These are phyloP conservation scores for Chorisops tibialis DNA, from an alignment of 2,888 invertebrate species.

Conservation along the genomic window DNA sequence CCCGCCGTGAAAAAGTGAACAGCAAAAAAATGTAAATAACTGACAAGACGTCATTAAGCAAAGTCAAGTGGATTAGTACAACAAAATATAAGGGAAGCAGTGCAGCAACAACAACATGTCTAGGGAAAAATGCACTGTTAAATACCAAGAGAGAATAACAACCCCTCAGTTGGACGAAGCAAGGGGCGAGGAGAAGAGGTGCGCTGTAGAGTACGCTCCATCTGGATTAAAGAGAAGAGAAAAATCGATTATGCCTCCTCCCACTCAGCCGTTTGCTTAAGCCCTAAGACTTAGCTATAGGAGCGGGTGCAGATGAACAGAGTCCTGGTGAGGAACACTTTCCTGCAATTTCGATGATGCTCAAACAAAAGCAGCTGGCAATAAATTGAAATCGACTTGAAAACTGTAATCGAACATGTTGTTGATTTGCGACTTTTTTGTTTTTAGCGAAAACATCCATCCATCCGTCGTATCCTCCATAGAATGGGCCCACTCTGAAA, in stretches of 20 bases:
- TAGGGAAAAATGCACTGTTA: not conserved
- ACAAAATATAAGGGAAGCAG: not conserved
- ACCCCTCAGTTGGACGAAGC: not conserved
- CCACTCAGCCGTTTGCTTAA: not conserved
- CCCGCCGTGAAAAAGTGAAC: constrained; percentile 23
- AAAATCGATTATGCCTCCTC: constrained; percentile 13
- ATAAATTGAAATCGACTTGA: too few species aligned
- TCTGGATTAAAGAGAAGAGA: not conserved
- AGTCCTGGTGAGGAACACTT: too few species aligned
- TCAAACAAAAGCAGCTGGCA: too few species aligned
- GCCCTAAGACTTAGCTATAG: too few species aligned
- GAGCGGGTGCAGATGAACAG: too few species aligned
- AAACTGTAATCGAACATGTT: too few species aligned
- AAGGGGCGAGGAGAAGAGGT: not conserved
- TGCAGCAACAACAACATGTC: not conserved
- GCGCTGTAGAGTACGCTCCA: not conserved
- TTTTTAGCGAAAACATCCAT: too few species aligned
- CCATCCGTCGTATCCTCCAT: too few species aligned
- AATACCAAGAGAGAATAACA: constrained; percentile 2
- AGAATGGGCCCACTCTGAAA: too few species aligned
- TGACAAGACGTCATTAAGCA: constrained; percentile 30
- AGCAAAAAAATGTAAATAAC: constrained; percentile 27
- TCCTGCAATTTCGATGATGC: too few species aligned
- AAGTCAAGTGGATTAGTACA: constrained; percentile 20
- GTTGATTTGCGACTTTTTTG: too few species aligned